phyloP scores from a whole-genome alignment of 2,113 vertebrate species.

The Dolichallabes microphthalmus region DNA sequence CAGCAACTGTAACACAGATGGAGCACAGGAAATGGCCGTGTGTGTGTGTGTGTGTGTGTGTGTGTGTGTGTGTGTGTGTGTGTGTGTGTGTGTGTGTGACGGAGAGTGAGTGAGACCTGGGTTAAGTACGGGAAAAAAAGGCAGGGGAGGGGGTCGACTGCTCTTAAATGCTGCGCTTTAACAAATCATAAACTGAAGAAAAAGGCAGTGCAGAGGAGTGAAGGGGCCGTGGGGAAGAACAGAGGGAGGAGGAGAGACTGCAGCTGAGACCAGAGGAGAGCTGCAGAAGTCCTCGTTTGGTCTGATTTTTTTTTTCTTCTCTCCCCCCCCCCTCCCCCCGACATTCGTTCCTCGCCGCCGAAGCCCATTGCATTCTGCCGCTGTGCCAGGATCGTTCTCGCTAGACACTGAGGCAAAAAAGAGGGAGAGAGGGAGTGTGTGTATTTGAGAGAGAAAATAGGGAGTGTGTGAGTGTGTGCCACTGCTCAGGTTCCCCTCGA shows the following conservation, averaged over 20 bases:
- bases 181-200: conserved; percentile 56
- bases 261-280: conserved; percentile 74
- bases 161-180: conserved; percentile 42
- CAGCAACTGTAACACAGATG: conserved; percentile 24
- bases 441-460: not conserved
- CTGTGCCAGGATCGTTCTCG: conserved; percentile 26
- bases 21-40: conserved; percentile 17
- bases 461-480: not conserved
- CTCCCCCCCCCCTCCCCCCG: conserved; percentile 33
- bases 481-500: conserved; percentile 14
- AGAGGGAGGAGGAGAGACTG: conserved; percentile 63
- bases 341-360: conserved; percentile 50
- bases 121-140: conserved; percentile 40
- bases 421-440: not conserved
- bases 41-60: conserved; percentile 15
- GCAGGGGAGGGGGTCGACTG: conserved; percentile 44
- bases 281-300: conserved; percentile 71
- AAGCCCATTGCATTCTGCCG: conserved; percentile 64
- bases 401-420: conserved; percentile 52
- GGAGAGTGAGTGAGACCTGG: conserved; percentile 9
- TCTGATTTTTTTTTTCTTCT: conserved; percentile 56
- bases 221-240: conserved; percentile 54
- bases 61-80: conserved; percentile 6
- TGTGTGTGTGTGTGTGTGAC: conserved; percentile 10
- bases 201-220: conserved; percentile 40